Evolutionary conservation across 2,888 invertebrate species (phyloP).

Genomic region (Octodonta nipae): DNA sequence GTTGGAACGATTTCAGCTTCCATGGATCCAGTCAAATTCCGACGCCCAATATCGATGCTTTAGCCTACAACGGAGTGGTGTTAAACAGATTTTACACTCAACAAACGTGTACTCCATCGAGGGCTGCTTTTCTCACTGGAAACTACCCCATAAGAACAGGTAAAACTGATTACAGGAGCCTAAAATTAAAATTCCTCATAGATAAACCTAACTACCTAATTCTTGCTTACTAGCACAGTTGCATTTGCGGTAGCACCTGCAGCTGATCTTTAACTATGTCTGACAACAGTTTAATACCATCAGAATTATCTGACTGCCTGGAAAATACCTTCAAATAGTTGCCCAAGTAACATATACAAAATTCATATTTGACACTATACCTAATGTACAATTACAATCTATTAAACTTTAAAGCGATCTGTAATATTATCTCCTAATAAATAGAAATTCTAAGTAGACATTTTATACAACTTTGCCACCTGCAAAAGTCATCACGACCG

Average conservation of each 20-base stretch:
- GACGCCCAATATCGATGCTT: conserved; percentile 79
- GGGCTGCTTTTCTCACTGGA: conserved; percentile 71
- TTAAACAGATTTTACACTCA: conserved; percentile 74
- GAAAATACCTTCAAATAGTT: conserved; percentile 5
- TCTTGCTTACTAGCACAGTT: background rate
- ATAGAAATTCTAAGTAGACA: too few relatives aligned
- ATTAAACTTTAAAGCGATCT: conserved; percentile 3
- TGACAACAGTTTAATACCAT: conserved; percentile 6
- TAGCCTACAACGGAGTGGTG: conserved; percentile 72
- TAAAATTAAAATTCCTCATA: too few relatives aligned
- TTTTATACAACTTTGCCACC: too few relatives aligned
- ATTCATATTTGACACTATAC: conserved; percentile 8
- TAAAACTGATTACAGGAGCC: too few relatives aligned
- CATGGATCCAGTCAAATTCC: conserved; percentile 77
- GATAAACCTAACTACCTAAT: background rate
- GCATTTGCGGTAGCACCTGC: conserved; percentile 1
- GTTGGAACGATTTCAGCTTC: conserved; percentile 82
- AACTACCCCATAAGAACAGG: conserved; percentile 75
- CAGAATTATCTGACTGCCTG: conserved; percentile 4
- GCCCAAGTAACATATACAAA: conserved; percentile 9
- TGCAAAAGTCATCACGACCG: too few relatives aligned
- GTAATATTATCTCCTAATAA: too few relatives aligned
- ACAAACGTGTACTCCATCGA: conserved; percentile 75
- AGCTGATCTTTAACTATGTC: conserved; percentile 3
- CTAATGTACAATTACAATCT: conserved; percentile 5